Conservation (phyloP, 2,113 vertebrate species). For the Zootoca vivipara region DNA sequence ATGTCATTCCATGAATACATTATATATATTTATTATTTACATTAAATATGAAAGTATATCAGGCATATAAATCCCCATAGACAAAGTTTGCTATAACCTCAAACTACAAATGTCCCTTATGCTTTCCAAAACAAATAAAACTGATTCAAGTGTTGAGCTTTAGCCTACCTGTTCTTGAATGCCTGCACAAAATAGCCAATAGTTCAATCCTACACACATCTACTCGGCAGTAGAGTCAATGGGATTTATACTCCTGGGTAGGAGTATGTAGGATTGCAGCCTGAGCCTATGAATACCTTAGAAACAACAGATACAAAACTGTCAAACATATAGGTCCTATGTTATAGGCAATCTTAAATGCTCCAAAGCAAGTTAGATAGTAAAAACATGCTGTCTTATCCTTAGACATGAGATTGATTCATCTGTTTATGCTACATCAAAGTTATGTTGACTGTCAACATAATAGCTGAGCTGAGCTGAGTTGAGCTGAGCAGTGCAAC, state of each 20-base stretch:
- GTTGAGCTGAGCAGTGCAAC: not conserved
- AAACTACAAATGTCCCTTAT: not conserved
- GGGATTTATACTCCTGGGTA: not conserved
- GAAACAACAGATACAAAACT: not conserved
- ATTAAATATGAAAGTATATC: not conserved
- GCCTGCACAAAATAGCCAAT: not conserved
- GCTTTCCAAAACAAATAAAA: slow-evolving; percentile 35
- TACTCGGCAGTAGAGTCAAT: not conserved
- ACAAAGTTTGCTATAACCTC: not conserved
- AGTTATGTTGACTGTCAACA: not conserved
- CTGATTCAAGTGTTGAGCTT: not conserved
- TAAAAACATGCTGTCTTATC: slow-evolving; percentile 8
- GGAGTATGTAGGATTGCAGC: not conserved
- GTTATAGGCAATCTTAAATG: not conserved
- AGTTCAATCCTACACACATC: not conserved
- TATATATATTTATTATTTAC: not conserved
- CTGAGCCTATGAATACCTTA: not conserved
- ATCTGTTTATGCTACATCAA: not conserved
- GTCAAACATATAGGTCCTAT: not conserved
- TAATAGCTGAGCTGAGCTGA: not conserved
- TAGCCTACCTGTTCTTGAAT: not conserved
- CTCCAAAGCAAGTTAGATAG: not conserved
- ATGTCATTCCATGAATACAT: not conserved
- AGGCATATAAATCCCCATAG: not conserved
- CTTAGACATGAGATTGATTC: not conserved